Base-by-base conservation (phyloP, 2,113 vertebrate genomes). In the Diadophis punctatus region DNA sequence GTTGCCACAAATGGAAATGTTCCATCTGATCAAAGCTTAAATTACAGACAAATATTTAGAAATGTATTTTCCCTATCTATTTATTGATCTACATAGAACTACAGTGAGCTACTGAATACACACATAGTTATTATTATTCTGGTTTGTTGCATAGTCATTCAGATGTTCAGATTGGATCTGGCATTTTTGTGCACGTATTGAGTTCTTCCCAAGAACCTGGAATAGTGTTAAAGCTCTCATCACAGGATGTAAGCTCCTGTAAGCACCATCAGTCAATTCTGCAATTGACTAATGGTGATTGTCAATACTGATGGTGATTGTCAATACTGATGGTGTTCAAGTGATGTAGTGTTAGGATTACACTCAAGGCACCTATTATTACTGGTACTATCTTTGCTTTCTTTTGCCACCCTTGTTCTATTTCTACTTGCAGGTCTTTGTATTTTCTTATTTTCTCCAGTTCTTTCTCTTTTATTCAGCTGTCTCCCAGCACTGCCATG, bases 1-100 rank as follows among this genome's bases (percentile, higher is more conserved):
- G 2, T 51, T 94, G 60, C 55, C 53, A 94, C 20, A 94, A 91
- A 23, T n/a, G 53, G 94, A 89, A 94, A 14, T 0, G 85, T 95
- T 90, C 12, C 25, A 52, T 60, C 39, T 43, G 1, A 63, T 8
- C 1, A 93, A 93, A 23, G 88, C 4, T 0, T 94, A 90, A 95
- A 95, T 27, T 6, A 91, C 27, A 56, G 14, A 11, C 51, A 91
- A 94, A 87, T 55, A 1, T 84, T 92, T 93, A 93, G 25, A 84
- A 93, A 93, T 9, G 34, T 2, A 92, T 8, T 7, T 34, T 68
- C 34, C 18, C 7, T 39, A 39, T 74, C 68, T 80, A 14, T 80
- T 34, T 80, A 80, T 80, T 80, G 34, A 39, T 80, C 34, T 43
- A 43, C 74, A 39, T 80, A 80, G 18, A 80, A 80, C 34, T 80